Evolutionary conservation across 2,113 vertebrate species (phyloP).

Genomic region (Phoenicopterus ruber): DNA sequence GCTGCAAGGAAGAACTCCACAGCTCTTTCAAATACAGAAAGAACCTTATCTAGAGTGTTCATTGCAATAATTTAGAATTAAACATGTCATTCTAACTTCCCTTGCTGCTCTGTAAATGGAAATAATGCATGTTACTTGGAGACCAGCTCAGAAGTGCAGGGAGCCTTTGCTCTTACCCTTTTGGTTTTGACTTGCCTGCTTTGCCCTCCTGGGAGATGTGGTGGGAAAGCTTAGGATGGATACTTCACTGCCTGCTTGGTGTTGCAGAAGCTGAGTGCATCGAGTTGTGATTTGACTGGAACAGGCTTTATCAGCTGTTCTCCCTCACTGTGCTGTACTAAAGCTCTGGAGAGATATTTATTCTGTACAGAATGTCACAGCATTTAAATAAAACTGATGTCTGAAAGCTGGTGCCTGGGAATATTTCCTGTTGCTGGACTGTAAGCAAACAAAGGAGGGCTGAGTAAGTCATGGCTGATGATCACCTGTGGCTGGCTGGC

Average conservation of each 20-base stretch:
- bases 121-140: accelerated
- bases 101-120: neutral
- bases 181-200: no score
- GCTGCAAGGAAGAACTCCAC: neutral
- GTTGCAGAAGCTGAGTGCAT: no score
- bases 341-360: neutral
- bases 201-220: neutral
- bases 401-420: neutral
- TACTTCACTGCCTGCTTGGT: neutral
- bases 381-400: neutral
- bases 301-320: neutral
- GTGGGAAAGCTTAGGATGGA: no score
- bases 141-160: neutral
- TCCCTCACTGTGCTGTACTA: accelerated
- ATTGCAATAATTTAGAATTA: neutral
- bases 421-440: neutral
- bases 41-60: neutral
- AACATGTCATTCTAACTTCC: neutral
- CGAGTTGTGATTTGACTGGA: no score
- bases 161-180: neutral
- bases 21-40: neutral
- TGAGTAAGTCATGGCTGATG: accelerated
- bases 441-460: accelerated
- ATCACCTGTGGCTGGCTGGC: no score
- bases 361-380: neutral